Percentiles rank a stretch among this genome's conserved stretches.
These are phyloP conservation scores for Diaperis boleti DNA, from an alignment of 2,888 invertebrate species.

Conservation along the genomic window DNA sequence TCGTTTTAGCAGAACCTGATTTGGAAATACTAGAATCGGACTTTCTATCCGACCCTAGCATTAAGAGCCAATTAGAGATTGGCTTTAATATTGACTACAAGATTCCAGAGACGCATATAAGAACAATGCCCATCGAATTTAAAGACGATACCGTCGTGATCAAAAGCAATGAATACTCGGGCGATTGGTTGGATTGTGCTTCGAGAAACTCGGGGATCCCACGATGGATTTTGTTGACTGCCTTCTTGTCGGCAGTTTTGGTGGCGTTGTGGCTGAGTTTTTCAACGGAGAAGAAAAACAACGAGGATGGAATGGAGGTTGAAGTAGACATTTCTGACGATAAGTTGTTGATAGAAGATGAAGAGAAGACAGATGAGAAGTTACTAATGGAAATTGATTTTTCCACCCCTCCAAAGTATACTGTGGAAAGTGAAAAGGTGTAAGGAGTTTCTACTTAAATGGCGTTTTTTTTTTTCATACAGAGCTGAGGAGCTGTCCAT, in stretches of 20 bases:
- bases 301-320: constrained; percentile 42
- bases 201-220: constrained; percentile 68
- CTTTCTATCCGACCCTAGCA: constrained; percentile 60
- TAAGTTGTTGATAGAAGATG: constrained; percentile 46
- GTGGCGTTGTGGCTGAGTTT: constrained; percentile 68
- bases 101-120: constrained; percentile 62
- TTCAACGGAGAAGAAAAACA: constrained; percentile 54
- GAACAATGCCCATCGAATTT: constrained; percentile 61
- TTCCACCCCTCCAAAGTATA: constrained; percentile 53
- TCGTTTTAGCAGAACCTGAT: constrained; percentile 57
- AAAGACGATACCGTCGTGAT: constrained; percentile 34
- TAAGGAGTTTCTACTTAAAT: constrained; percentile 33
- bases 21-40: constrained; percentile 58
- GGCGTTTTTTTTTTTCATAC: constrained; percentile 8
- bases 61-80: constrained; percentile 59
- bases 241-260: constrained; percentile 65
- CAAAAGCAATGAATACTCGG: constrained; percentile 42
- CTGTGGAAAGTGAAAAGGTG: constrained; percentile 53
- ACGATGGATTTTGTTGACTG: constrained; percentile 64
- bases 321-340: constrained; percentile 48
- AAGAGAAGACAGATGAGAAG: constrained; percentile 34
- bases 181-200: constrained; percentile 63
- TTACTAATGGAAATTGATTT: constrained; percentile 28
- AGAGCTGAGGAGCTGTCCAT: constrained; percentile 4
- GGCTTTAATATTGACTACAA: constrained; percentile 60